Conservation (phyloP, 2,888 invertebrate genomes). For the Conops quadrifasciatus region DNA sequence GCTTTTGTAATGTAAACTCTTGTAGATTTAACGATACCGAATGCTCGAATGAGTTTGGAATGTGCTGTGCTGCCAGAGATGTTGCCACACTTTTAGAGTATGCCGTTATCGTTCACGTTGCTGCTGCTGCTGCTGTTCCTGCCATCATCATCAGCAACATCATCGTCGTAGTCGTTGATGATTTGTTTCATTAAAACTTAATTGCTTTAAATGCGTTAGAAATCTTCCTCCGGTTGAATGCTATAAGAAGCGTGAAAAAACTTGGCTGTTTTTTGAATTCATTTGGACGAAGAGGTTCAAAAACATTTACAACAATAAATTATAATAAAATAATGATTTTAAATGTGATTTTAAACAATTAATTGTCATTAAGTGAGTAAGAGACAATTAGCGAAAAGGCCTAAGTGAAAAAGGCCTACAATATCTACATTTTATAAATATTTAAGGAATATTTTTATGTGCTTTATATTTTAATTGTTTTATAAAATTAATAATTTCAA, state of each 20-base stretch:
- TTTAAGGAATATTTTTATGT: too few species aligned
- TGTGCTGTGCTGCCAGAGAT: background rate
- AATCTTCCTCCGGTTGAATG: background rate
- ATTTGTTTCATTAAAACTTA: constrained; percentile 1
- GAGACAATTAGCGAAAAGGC: too few species aligned
- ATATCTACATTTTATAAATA: too few species aligned
- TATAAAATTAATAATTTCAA: too few species aligned
- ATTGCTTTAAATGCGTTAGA: background rate
- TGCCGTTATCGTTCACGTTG: too few species aligned
- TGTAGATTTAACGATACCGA: constrained; percentile 25
- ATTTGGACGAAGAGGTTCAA: background rate
- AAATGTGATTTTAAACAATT: too few species aligned
- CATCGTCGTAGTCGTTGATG: background rate
- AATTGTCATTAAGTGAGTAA: background rate
- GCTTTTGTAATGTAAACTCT: constrained; percentile 23
- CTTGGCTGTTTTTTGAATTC: background rate
- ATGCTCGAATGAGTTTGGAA: background rate
- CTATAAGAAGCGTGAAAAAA: background rate
- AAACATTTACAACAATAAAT: background rate
- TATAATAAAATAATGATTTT: too few species aligned
- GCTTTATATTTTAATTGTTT: too few species aligned
- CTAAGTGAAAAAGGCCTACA: too few species aligned
- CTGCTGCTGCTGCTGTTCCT: background rate
- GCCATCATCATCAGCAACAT: too few species aligned
- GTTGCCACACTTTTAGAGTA: background rate